Base-by-base conservation (phyloP, 2,113 vertebrate genomes). In the Benitochromis conjunctus region DNA sequence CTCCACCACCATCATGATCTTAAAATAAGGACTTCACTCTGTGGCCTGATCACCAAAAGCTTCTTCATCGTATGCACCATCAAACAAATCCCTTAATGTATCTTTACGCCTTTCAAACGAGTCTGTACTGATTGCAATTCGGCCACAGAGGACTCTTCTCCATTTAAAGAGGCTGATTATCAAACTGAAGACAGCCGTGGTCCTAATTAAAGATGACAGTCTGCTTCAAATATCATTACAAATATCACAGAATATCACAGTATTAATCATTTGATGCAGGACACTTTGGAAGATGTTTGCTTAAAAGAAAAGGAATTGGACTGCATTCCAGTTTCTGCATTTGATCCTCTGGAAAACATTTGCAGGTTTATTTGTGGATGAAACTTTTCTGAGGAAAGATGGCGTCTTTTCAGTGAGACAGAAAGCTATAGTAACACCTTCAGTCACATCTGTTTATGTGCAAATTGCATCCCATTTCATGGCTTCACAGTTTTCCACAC, bases 1-100 rank as follows among this genome's bases (percentile, higher is more conserved):
- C 41, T 26, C 21, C 21, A 26, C 1, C 66, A 46, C 3, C 43
- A 0, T 0, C 18, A 5, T 10, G 5, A 0, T 14, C 66, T 74
- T 48, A 48, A 74, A 48, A 2, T 18, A 29, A 18, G 24, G 69
- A 26, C 21, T 1, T 18, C 66, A 46, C 4, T 0, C 1, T 46
- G 66, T 16, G 21, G 8, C 46, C 21, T 26, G 21, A 71, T 71
- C 38, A 71, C 38, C 38, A 18, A 71, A 71, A 26, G 21, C 64
- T 26, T 3, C 13, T 4, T 18, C 38, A 26, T 46, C 38, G 16
- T 26, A 46, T 46, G n/a, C 21, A 21, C 1, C 64, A 71, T 26
- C 64, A 71, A 21, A 46, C 9, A 1, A 71, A 26, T 10, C 21
- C 9, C 64, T 43, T 24, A 69, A 24, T 24, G n/a, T 16, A 26